Base-by-base conservation (phyloP, 2,113 vertebrate genomes). In the Antechinus flavipes region DNA sequence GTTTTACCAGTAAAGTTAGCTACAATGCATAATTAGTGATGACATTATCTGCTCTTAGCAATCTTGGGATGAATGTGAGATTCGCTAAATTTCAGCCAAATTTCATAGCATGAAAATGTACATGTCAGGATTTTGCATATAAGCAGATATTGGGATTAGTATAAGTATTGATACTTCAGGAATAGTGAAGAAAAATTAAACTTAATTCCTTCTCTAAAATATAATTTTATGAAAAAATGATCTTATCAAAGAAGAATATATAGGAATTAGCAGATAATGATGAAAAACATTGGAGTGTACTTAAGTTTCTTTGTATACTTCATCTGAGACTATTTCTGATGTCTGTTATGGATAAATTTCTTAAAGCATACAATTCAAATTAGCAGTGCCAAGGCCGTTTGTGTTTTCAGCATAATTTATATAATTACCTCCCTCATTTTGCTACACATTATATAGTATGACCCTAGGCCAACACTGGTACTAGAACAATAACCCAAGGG, bases 31-130 rank as follows among this genome's bases (percentile, higher is more conserved):
- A 30, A 54, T 97, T 96, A 97, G 8, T 4, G 95, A 97, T 94
- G 54, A 1, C 42, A 42, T 90, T 50, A 22, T 54, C 91, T 47
- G 46, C 8, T 95, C 84, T 95, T 91, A 94, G 95, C 96, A 96
- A 95, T 90, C 95, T 95, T 90, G 95, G 93, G 96, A 96, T 4
- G 94, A 96, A 94, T 97, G n/a, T 95, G 95, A 98, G 56, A 94
- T 58, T 95, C 91, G 76, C 92, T 90, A 8, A 93, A 96, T 93
- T 96, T 76, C 91, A 95, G n/a, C 12, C 22, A 61, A 50, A 61
- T 55, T 2, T 23, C 42, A 27, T 2, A 22, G 52, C 35, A 47
- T 23, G 91, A 30, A 93, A 95, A 92, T 0, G 8, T 94, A 95
- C 95, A 92, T 7, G n/a, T 16, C 7, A 84, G 30, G 61, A 92